Base-by-base conservation (phyloP, 2,113 vertebrate genomes). In the Gobiocypris rarus region DNA sequence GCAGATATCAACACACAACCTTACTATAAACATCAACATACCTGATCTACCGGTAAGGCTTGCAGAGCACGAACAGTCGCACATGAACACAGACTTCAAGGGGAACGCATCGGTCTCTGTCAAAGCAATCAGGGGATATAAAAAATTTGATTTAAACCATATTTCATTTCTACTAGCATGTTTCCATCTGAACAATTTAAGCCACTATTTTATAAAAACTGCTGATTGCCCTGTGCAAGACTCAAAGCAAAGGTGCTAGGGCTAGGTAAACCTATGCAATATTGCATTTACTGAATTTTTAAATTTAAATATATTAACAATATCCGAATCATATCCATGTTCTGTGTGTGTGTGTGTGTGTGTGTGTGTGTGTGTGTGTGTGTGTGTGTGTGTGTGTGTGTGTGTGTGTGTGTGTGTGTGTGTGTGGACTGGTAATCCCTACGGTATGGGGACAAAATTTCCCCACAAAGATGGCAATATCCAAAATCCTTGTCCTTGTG, bases 21-120 rank as follows among this genome's bases (percentile, higher is more conserved):
- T 28, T 65, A 80, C 52, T 54, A 4, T 54, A 80, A 80, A 80
- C 43, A 67, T 67, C 26, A 63, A 48, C 15, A 67, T 50, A 80
- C 78, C 17, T 80, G 78, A 80, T 65, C 43, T 50, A 31, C 78
- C 0, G 59, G 59, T 80, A 52, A 59, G 26, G 43, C 13, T 80
- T 50, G 59, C 24, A 67, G 43, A 61, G 50, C 9, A 4, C 34
- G 1, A 41, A 69, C 9, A 69, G 67, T 31, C n/a, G 3, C 38
- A 61, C 31, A 15, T 17, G 56, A 34, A 45, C 11, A 45, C 22
- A 41, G 71, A 73, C 22, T 58, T 38, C 50, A 50, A 17, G 70
- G 24, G 26, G 43, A 48, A 41, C 31, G 22, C 22, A 38, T 38
- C 10, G 50, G 17, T 34, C 26, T 34, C 7, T 22, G 65, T 69